Base-by-base conservation (phyloP, 1,140 invertebrate species). In the Euschistus heros region DNA sequence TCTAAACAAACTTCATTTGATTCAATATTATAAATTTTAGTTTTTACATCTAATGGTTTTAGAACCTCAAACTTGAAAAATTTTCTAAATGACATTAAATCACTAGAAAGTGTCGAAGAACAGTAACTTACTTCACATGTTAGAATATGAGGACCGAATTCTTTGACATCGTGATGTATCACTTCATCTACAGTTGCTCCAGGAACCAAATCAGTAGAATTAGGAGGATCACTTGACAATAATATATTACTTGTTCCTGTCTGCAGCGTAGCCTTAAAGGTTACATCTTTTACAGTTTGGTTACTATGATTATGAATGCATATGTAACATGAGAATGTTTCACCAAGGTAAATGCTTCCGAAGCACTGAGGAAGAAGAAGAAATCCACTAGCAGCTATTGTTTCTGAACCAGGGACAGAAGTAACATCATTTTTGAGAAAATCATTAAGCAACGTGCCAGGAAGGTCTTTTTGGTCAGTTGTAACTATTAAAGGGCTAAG, bases 61-160 rank as follows among this genome's bases (percentile, higher is more conserved):
- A 95, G 82, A 0, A 98, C 96, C 84, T 97, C 91, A 78, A 98
- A 98, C 79, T 97, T 98, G 75, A 98, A 99, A 76, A 95, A 97
- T 75, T 97, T 98, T 71, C 90, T 82, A 74, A 97, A 87, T n/a
- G 84, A 87, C 67, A 83, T 80, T 61, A 86, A 78, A 70, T 85
- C 83, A 84, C 68, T 69, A 20, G 69, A 67, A n/a, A 68, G 26
- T 2, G 66, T 67, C 2, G 63, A 42, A 24, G 65, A 66, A 14
- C 65, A 70, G 74, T 98, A 99, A 68, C 84, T 89, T 3, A 99
- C 93, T 77, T 96, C 92, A 82, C 95, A 98, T 10, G 97, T 92
- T 66, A 99, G 77, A 27, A 98, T 96, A 73, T 98, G 95, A 54
- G 91, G 93, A 33, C 94, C 95, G 71, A 95, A 86, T 81, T 98